Evolutionary conservation across 2,797 vertebrate species (phyloP), one percentile per base, ranked within the genome.

Genomic region (Poeciliopsis paucimaculata): DNA sequence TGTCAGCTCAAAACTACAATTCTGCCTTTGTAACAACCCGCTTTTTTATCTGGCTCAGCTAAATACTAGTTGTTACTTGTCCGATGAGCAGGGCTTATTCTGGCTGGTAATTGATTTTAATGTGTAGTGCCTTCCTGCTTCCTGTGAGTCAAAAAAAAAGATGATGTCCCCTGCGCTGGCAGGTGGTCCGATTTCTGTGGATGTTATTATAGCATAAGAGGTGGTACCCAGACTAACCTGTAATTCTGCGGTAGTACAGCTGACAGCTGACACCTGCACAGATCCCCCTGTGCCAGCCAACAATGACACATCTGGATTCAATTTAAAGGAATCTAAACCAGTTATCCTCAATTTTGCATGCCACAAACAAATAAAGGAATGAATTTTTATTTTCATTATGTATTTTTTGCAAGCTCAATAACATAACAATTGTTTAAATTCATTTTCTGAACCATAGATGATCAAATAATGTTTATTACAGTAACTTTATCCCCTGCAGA

Each of bases 261-360:
- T 95, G 92, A 93, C 95, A 96, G 94, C 95, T 96, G 95, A 92
- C 94, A 96, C 94, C 95, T 95, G 95, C 90, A 83, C 83, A 31
- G 77, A 20, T 73, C 68, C 86, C 82, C 77, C 70, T 51, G 74
- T 77, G 80, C 51, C 76, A 72, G 51, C 36, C 62, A 80, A 71
- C 74, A 76, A 62, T 78, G 81, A 72, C 76, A 83, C 75, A 75
- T 77, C 84, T n/a, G 26, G 82, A 53, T 81, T 64, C 2, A 82
- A 82, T 86, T 86, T 66, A 87, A 84, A 76, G 60, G 45, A 70
- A 81, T 81, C 76, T 77, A n/a, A 87, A 75, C 60, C 66, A 55
- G 75, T 75, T 23, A 64, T 36, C 62, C 77, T 36, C 73, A 82
- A 45, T 16, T 45, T 72, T 28, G 16, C 45, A 72, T 72, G 68